These are phyloP conservation scores for Cephus sareptanus DNA, from an alignment of 2,888 invertebrate species.

Conservation along the genomic window DNA sequence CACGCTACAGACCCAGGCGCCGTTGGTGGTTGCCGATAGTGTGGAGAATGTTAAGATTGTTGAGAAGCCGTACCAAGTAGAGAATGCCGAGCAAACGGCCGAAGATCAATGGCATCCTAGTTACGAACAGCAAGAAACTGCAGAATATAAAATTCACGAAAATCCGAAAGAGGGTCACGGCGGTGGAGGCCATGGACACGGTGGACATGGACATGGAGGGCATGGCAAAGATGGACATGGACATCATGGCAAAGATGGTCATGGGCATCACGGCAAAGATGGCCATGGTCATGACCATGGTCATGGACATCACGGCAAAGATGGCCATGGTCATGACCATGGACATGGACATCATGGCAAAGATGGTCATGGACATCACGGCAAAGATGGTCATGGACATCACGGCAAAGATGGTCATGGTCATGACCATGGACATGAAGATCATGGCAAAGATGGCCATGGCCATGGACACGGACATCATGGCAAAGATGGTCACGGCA, in stretches of 20 bases:
- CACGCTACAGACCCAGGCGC: not conserved
- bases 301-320: not conserved
- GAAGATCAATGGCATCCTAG: slow-evolving; percentile 6
- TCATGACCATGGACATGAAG: no score
- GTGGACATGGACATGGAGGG: not conserved
- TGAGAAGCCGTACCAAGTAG: not conserved
- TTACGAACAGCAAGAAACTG: not conserved
- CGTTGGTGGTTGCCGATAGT: not conserved
- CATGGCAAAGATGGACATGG: not conserved
- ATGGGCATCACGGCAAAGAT: not conserved
- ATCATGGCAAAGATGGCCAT: not conserved
- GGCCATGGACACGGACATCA: slow-evolving; percentile 1
- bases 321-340: not conserved
- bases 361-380: slow-evolving; percentile 6
- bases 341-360: slow-evolving; percentile 10
- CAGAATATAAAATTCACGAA: slow-evolving; percentile 15
- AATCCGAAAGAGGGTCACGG: slow-evolving; percentile 18
- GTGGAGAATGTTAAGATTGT: not conserved
- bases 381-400: slow-evolving; percentile 2
- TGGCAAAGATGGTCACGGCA: slow-evolving; percentile 14
- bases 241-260: no score
- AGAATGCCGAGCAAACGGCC: not conserved
- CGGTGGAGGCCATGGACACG: not conserved
- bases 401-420: not conserved
- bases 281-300: slow-evolving; percentile 8